Evolutionary conservation across 2,113 vertebrate species (phyloP).

Genomic region (Triplophysa siluroides): DNA sequence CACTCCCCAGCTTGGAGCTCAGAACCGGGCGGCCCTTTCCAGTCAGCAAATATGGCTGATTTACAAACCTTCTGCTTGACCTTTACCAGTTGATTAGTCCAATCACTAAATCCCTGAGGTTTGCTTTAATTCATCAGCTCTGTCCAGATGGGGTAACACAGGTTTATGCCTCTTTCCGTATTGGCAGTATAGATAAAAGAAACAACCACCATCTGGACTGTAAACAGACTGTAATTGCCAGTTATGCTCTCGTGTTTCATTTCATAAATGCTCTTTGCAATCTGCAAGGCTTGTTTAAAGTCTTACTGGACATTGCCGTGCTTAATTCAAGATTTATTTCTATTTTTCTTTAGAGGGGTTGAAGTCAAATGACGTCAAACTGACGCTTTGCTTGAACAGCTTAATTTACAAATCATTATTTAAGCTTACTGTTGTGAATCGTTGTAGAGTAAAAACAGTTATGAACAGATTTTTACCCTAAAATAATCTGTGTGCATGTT

Average conservation of each 20-base stretch:
- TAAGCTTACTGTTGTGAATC: too few species aligned
- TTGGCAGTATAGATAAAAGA: slow-evolving; percentile 37
- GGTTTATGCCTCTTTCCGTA: slow-evolving; percentile 28
- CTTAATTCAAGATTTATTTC: too few species aligned
- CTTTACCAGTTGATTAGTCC: slow-evolving; percentile 33
- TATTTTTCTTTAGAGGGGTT: too few species aligned
- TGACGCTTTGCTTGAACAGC: too few species aligned
- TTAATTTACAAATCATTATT: too few species aligned
- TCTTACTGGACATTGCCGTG: not conserved
- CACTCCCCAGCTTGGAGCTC: not conserved
- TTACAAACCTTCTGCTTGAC: slow-evolving; percentile 24
- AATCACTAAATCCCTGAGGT: slow-evolving; percentile 10
- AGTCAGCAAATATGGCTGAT: slow-evolving; percentile 6
- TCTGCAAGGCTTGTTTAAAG: not conserved
- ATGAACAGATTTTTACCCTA: too few species aligned
- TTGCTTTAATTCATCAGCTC: slow-evolving; percentile 34
- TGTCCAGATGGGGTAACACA: slow-evolving; percentile 24
- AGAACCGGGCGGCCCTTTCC: not conserved
- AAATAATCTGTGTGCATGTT: too few species aligned
- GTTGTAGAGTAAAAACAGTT: too few species aligned
- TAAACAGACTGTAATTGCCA: slow-evolving; percentile 34
- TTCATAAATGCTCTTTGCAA: slow-evolving; percentile 23
- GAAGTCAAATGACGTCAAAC: too few species aligned
- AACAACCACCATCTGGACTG: slow-evolving; percentile 45
- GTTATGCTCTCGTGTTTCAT: slow-evolving; percentile 18